Percentiles rank a stretch among this genome's conserved stretches.
Conservation (phyloP, 2,113 vertebrate genomes). For the Sorex fumeus region DNA sequence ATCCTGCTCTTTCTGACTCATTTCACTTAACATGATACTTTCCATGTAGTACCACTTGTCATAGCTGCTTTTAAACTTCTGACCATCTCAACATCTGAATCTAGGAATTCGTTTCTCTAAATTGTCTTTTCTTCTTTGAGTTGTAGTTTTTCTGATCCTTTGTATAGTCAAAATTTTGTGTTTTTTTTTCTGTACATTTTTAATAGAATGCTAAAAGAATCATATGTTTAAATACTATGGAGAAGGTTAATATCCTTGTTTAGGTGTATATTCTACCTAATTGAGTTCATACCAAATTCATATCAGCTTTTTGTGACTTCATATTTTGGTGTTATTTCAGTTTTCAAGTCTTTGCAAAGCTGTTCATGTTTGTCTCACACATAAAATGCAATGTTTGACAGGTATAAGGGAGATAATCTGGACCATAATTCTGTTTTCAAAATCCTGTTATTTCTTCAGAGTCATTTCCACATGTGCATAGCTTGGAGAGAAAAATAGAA, state of each 20-base stretch:
- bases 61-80: neutral
- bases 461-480: neutral
- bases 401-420: neutral
- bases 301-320: slow-evolving; percentile 20
- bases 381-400: neutral
- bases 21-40: too few relatives aligned
- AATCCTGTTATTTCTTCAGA: neutral
- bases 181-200: slow-evolving; percentile 34
- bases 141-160: slow-evolving; percentile 45
- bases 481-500: neutral
- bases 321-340: neutral
- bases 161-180: slow-evolving; percentile 38
- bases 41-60: too few relatives aligned
- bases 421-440: neutral
- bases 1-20: too few relatives aligned
- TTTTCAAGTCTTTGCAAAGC: slow-evolving; percentile 40
- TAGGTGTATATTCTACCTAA: neutral
- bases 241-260: neutral
- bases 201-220: slow-evolving; percentile 37
- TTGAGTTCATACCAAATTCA: slow-evolving; percentile 42
- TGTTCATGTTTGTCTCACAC: neutral
- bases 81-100: slow-evolving; percentile 26
- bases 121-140: slow-evolving; percentile 28
- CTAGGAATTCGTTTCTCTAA: neutral
- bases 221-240: slow-evolving; percentile 26